Base-by-base conservation (phyloP, 1,140 invertebrate species). In the Hyposmocoma kahamanoa region DNA sequence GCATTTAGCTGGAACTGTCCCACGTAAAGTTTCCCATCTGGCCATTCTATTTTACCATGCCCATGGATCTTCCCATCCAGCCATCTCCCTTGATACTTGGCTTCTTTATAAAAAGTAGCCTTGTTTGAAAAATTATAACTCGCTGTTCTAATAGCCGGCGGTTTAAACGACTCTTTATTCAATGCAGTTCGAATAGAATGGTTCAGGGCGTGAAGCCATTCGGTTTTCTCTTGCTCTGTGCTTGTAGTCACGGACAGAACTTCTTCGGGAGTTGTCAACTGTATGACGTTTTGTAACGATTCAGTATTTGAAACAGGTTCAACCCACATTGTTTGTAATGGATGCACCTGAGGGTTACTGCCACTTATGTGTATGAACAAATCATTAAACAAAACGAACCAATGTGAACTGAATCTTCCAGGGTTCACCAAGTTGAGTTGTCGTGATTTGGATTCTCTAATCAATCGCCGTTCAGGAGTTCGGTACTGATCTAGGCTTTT, bases 1-100 rank as follows among this genome's bases (percentile, higher is more conserved):
- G 90, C 77, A 52, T 94, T 94, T 58, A 94, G 88, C 42, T 91
- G 84, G 74, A 97, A 94, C 51, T 94, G 91, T 0, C 95, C 96
- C 26, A 89, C 89, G 66, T 95, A 96, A 36, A 89, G 84, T 55
- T 90, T 91, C 1, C 94, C 94, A 86, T 97, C 94, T 3, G 89
- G 77, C 93, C 94, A 97, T 67, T 92, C 90, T 22, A 97, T 72
- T 79, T 92, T 92, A 2, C 95, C 95, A 59, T 88, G 87, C 9
- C 95, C 95, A 76, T 97, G 93, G 55, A 96, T 86, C 63, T 95
- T 93, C 1, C 93, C 94, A 72, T 91, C 91, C 11, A 92, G 74
- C 94, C 94, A 96, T 43, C 90, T 87, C 0, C 93, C 93, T 70
- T 75, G 85, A 66, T 95, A 96, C 50, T 89, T 92, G 0, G 94